These are phyloP conservation scores for Enteromius radiatus DNA, from an alignment of 2,797 vertebrate genomes.

Conservation along the genomic window DNA sequence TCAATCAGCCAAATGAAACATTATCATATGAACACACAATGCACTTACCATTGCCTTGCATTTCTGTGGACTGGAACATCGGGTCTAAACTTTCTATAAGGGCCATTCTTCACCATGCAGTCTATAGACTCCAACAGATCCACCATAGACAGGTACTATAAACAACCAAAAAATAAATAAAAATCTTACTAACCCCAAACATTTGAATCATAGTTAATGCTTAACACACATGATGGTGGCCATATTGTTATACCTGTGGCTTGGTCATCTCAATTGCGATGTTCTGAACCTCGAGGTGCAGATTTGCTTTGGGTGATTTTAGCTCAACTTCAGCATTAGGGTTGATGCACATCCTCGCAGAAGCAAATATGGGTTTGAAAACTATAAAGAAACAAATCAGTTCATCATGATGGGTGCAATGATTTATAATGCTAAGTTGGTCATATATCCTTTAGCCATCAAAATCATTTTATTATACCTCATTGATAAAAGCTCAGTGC, in stretches of 20 bases:
- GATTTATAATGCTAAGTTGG: neutral
- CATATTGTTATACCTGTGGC: constrained; percentile 81
- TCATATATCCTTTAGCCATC: neutral
- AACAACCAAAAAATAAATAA: neutral
- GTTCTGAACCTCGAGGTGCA: constrained; percentile 92
- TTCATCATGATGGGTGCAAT: neutral
- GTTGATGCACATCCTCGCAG: constrained; percentile 91
- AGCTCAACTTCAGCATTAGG: constrained; percentile 87
- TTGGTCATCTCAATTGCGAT: constrained; percentile 91
- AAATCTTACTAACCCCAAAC: neutral
- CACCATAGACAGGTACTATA: constrained; percentile 90
- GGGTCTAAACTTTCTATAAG: constrained; percentile 91
- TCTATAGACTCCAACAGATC: constrained; percentile 92
- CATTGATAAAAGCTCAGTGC: neutral
- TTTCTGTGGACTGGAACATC: constrained; percentile 77
- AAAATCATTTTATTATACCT: neutral
- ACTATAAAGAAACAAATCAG: constrained; percentile 67
- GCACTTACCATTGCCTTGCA: constrained; percentile 83
- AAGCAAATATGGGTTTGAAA: constrained; percentile 92
- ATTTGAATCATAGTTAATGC: neutral
- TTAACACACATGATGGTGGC: neutral
- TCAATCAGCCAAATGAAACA: neutral
- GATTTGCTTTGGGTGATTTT: constrained; percentile 84
- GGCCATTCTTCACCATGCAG: constrained; percentile 90
- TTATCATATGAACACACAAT: neutral